Conservation (phyloP, 1,140 invertebrate genomes). For the Drosophila parabipectinata region DNA sequence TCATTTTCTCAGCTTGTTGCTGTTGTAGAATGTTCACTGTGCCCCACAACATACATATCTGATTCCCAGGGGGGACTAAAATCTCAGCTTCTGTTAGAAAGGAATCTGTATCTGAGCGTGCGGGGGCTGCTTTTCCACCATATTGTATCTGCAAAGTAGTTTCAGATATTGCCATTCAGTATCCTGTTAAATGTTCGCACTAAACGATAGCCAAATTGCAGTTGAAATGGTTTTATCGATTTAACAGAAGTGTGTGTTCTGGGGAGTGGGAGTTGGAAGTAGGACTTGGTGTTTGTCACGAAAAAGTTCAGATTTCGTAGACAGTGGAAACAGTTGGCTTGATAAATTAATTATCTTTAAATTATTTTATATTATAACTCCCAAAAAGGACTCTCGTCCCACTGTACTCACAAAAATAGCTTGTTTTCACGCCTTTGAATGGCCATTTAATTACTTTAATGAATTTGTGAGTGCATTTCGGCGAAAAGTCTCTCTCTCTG, state of each 20-base stretch:
- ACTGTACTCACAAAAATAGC: constrained; percentile 1
- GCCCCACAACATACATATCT: constrained; percentile 3
- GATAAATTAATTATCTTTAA: background rate
- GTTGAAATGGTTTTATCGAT: constrained; percentile 76
- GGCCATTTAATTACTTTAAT: constrained; percentile 56
- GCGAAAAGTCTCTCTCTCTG: constrained; percentile 32
- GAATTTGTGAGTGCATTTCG: constrained; percentile 64
- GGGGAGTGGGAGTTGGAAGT: background rate
- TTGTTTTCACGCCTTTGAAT: constrained; percentile 36
- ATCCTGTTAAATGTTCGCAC: constrained; percentile 65
- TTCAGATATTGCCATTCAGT: constrained; percentile 27
- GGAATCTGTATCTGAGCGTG: constrained; percentile 14
- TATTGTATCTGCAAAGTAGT: constrained; percentile 47
- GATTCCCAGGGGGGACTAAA: constrained; percentile 46
- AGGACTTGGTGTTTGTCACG: constrained; percentile 32
- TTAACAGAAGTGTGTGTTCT: constrained; percentile 52
- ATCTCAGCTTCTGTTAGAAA: constrained; percentile 31
- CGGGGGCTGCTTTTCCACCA: constrained; percentile 28
- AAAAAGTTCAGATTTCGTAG: constrained; percentile 46
- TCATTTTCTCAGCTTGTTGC: constrained; percentile 32
- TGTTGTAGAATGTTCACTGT: constrained; percentile 6
- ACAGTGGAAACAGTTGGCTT: constrained; percentile 26
- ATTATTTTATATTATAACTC: too few species aligned
- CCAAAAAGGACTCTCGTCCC: background rate
- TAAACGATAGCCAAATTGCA: constrained; percentile 72